Percentiles rank a stretch among this genome's conserved stretches.
Conservation (phyloP, 2,888 invertebrate species). For the Synergus gifuensis region DNA sequence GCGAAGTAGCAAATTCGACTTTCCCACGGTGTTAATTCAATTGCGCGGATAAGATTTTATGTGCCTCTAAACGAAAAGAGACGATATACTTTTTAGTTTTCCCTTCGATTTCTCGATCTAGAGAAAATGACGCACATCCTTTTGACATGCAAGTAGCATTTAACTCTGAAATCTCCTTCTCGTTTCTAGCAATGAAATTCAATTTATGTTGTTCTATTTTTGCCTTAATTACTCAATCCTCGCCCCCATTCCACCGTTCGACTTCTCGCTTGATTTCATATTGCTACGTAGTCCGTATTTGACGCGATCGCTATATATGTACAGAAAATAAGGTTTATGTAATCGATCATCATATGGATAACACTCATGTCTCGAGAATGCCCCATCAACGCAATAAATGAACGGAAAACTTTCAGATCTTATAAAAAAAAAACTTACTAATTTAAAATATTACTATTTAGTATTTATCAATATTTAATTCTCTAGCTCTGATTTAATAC, state of each 20-base stretch:
- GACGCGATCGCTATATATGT: constrained; percentile 16
- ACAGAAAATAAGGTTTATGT: constrained; percentile 32
- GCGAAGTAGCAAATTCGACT: neutral
- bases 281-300: constrained; percentile 16
- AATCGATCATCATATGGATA: constrained; percentile 34
- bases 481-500: neutral
- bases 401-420: neutral
- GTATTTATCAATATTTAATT: neutral
- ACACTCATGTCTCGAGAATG: constrained; percentile 12
- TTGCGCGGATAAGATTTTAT: constrained; percentile 33
- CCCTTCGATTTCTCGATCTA: neutral
- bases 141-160: constrained; percentile 43
- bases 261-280: constrained; percentile 33
- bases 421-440: neutral
- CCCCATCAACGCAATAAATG: neutral
- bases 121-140: constrained; percentile 22
- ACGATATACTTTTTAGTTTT: neutral
- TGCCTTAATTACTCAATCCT: constrained; percentile 57
- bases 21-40: constrained; percentile 26
- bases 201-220: constrained; percentile 60
- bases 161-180: constrained; percentile 51
- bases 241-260: constrained; percentile 45
- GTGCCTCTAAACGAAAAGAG: neutral
- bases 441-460: neutral
- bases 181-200: constrained; percentile 57